Percentiles rank a stretch among this genome's conserved stretches.
These are phyloP conservation scores for Sarotherodon lohbergeri DNA, from an alignment of 2,113 vertebrate genomes.

Conservation along the genomic window DNA sequence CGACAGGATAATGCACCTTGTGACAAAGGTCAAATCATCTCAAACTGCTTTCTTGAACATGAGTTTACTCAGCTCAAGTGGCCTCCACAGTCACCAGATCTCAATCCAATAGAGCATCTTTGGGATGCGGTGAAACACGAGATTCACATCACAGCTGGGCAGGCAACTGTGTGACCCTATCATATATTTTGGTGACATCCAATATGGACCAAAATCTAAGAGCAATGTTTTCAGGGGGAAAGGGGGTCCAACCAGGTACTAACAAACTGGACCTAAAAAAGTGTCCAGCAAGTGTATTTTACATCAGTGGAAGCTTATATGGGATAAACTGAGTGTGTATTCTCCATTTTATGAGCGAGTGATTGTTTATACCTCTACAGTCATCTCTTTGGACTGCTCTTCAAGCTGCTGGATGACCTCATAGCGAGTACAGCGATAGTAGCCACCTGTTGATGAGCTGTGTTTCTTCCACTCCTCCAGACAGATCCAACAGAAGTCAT, in stretches of 20 bases:
- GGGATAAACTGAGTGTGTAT: background rate
- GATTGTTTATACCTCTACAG: constrained; percentile 83
- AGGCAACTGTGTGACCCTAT: background rate
- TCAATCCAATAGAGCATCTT: background rate
- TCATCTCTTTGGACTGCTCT: constrained; percentile 98
- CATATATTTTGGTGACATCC: background rate
- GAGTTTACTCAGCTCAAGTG: background rate
- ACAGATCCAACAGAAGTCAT: constrained; percentile 99
- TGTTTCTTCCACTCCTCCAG: constrained; percentile 80
- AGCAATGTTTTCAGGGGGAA: background rate
- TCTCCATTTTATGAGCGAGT: background rate
- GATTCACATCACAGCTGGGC: background rate
- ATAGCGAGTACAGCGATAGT: constrained; percentile 97
- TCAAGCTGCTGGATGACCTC: constrained; percentile 97
- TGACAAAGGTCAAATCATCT: background rate
- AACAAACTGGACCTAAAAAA: background rate
- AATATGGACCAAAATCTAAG: background rate
- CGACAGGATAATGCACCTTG: background rate
- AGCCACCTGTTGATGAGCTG: constrained; percentile 97
- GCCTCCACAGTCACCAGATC: background rate
- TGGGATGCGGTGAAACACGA: background rate
- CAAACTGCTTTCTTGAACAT: background rate
- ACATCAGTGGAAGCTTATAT: background rate
- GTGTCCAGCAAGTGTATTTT: background rate
- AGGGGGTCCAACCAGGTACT: background rate